phyloP scores from a whole-genome alignment of 1,140 invertebrate species.

The Neodiprion pinetum region DNA sequence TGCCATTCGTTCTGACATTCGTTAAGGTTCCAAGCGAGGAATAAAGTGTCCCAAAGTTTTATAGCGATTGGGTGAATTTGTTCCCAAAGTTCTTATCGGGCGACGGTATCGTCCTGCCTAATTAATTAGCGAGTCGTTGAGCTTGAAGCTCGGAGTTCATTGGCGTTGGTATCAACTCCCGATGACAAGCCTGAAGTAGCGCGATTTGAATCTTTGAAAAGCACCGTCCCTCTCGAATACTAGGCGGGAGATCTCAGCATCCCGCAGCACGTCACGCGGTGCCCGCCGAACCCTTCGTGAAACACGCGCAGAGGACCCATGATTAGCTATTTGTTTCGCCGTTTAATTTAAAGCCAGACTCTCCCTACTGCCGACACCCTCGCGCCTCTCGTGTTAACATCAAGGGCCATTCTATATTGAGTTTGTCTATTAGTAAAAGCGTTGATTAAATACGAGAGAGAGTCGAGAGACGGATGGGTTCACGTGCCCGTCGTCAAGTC shows the following conservation, averaged over 20 bases:
- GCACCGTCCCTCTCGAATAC: background rate
- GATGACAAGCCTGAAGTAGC: background rate
- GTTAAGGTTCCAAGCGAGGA: no score
- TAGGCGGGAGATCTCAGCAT: no score
- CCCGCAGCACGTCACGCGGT: background rate
- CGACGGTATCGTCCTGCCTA: background rate
- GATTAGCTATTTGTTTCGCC: slow-evolving; percentile 58
- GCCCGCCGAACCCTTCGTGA: slow-evolving; percentile 11
- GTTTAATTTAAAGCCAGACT: slow-evolving; percentile 49
- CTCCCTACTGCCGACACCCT: slow-evolving; percentile 22
- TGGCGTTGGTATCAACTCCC: background rate
- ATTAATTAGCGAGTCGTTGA: background rate
- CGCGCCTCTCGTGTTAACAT: slow-evolving; percentile 29
- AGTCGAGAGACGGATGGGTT: slow-evolving; percentile 45
- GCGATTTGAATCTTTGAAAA: background rate
- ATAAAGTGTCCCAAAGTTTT: no score
- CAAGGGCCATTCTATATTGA: slow-evolving; percentile 49
- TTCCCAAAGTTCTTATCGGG: background rate
- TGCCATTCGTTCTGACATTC: background rate
- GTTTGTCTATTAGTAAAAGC: slow-evolving; percentile 57
- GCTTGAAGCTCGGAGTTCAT: background rate
- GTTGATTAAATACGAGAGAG: slow-evolving; percentile 54
- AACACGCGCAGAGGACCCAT: slow-evolving; percentile 35
- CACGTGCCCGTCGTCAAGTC: slow-evolving; percentile 28
- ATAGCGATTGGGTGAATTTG: background rate